phyloP scores from a whole-genome alignment of 1,140 invertebrate genomes.

The Drosophila pseudoananassae region DNA sequence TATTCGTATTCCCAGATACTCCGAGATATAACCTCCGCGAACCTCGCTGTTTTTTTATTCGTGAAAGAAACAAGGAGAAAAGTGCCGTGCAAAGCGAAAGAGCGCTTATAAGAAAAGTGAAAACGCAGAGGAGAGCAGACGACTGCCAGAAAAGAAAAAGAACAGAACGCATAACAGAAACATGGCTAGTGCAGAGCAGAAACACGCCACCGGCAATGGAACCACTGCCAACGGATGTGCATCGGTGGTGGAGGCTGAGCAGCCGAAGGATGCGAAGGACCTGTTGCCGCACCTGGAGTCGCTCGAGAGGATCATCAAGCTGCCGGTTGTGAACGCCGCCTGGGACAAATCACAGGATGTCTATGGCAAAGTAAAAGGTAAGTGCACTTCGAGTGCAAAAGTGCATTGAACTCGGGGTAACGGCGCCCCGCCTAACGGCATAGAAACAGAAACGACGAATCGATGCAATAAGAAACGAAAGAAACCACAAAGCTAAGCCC shows the following conservation, averaged over 20 bases:
- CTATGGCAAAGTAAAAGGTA: constrained; percentile 86
- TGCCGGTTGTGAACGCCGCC: constrained; percentile 86
- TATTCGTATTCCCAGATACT: neutral
- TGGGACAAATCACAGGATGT: constrained; percentile 85
- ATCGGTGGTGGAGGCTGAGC: constrained; percentile 24
- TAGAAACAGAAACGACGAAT: constrained; percentile 24
- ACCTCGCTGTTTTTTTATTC: constrained; percentile 61
- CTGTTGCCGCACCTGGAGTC: constrained; percentile 85
- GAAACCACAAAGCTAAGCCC: constrained; percentile 4
- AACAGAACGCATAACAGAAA: constrained; percentile 33
- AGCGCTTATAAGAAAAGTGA: constrained; percentile 55
- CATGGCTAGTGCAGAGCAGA: constrained; percentile 75
- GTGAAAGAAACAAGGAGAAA: constrained; percentile 51
- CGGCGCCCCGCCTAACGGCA: constrained; percentile 44
- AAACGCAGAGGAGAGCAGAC: constrained; percentile 39
- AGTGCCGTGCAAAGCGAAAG: constrained; percentile 66
- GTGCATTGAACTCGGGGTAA: constrained; percentile 68
- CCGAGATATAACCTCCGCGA: neutral
- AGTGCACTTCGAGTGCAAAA: constrained; percentile 8
- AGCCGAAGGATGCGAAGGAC: constrained; percentile 77
- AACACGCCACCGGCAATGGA: constrained; percentile 65
- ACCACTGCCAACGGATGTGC: constrained; percentile 29
- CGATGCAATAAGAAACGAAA: neutral
- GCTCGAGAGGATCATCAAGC: constrained; percentile 85
- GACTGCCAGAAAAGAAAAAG: constrained; percentile 13